These are phyloP conservation scores for Diploscapter pachys DNA, from an alignment of 1,140 invertebrate species.

Conservation along the genomic window DNA sequence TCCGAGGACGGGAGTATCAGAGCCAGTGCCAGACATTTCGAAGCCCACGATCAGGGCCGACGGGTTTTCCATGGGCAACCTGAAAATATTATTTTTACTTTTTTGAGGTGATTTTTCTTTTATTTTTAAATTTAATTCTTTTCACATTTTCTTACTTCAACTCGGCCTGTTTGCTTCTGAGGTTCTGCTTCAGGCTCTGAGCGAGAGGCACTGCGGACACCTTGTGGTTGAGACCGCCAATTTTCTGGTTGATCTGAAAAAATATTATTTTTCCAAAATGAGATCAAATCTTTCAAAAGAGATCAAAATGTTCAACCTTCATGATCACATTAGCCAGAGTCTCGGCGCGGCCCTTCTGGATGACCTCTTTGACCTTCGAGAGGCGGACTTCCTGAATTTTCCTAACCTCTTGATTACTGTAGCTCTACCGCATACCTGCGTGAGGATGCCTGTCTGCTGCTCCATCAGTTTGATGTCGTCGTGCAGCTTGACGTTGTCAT, in stretches of 20 bases:
- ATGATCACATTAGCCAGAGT: too few relatives aligned
- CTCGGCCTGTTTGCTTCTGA: neutral
- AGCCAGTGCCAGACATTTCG: neutral
- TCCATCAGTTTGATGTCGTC: too few relatives aligned
- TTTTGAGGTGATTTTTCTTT: neutral
- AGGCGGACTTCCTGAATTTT: neutral
- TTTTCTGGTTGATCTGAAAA: slow-evolving; percentile 32
- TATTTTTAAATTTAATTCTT: neutral
- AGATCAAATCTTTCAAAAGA: too few relatives aligned
- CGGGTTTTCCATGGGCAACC: slow-evolving; percentile 5
- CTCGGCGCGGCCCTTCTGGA: too few relatives aligned
- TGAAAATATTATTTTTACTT: neutral
- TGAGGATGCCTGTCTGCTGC: too few relatives aligned
- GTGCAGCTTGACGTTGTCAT: too few relatives aligned
- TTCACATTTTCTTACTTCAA: neutral
- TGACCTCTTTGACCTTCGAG: too few relatives aligned
- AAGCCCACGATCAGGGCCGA: slow-evolving; percentile 1
- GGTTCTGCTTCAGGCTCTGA: neutral
- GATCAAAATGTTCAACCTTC: too few relatives aligned
- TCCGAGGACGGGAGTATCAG: slow-evolving; percentile 4
- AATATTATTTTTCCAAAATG: too few relatives aligned
- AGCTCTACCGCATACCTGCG: too few relatives aligned
- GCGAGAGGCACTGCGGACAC: neutral
- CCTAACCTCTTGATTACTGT: neutral
- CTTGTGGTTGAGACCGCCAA: slow-evolving; percentile 16